Evolutionary conservation across 2,888 invertebrate species (phyloP).

Genomic region (Agrotis exclamationis): DNA sequence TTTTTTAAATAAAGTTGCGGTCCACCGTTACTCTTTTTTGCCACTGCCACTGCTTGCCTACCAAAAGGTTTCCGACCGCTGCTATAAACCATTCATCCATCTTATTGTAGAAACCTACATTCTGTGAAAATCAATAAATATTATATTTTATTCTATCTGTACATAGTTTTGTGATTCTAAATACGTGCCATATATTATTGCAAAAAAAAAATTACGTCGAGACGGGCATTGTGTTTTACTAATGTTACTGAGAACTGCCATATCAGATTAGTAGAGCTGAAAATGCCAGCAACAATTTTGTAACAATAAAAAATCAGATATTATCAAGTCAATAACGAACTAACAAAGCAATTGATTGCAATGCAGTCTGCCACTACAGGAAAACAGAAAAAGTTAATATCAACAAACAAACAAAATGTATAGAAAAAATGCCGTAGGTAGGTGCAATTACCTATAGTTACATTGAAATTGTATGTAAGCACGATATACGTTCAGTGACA

Average conservation of each 20-base stretch:
- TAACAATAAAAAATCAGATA: conserved; percentile 17
- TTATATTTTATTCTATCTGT: too few species aligned
- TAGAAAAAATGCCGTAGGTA: conserved; percentile 37
- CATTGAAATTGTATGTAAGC: conserved; percentile 46
- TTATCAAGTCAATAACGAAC: conserved; percentile 14
- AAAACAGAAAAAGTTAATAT: conserved; percentile 36
- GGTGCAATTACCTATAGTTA: conserved; percentile 42
- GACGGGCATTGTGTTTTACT: too few species aligned
- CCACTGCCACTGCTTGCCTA: too few species aligned
- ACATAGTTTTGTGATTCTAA: too few species aligned
- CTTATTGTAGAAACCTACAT: too few species aligned
- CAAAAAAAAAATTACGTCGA: too few species aligned
- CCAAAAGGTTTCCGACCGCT: too few species aligned
- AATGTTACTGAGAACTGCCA: neutral
- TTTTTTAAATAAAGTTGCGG: too few species aligned
- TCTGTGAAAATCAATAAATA: too few species aligned
- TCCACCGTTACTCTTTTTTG: too few species aligned
- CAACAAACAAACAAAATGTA: conserved; percentile 44
- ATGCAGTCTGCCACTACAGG: conserved; percentile 47
- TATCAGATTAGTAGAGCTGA: neutral
- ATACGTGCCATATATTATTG: too few species aligned
- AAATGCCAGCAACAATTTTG: neutral
- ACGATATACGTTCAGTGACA: conserved; percentile 33
- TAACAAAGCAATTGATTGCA: conserved; percentile 17
- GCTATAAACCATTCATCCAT: too few species aligned